Evolutionary conservation across 2,888 invertebrate species (phyloP), one percentile per base, ranked within the genome.

Genomic region (Xestobium rufovillosum): DNA sequence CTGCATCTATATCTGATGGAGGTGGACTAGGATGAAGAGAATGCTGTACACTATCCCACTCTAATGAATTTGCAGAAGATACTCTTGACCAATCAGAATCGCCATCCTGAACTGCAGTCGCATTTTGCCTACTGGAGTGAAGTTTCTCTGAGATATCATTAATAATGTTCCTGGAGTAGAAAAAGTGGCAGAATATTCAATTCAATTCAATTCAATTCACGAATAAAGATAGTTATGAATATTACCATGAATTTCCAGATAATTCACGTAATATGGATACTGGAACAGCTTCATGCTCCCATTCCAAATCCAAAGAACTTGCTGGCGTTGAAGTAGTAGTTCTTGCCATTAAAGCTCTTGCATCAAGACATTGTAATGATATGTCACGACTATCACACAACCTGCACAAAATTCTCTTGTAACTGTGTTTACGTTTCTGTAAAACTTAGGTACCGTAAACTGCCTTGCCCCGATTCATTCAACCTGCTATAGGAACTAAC

Each of bases 221-320:
- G 11, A 28, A 9, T 9, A 28, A 28, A 23, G 8, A 23, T 31
- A 8, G 6, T 9, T 31, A 10, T 34, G 13, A 37, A 12, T 13
- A 26, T 47, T 56, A 64, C 65, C 65, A 63, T 32, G 66, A 63
- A 45, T 61, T 63, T 19, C 53, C 56, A 26, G 65, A 65, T 10
- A 61, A 57, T 43, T 63, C 65, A 33, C 60, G 56, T 26, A 58
- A 47, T 44, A 60, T 47, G 12, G 61, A 62, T 38, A 56, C 50
- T 16, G 63, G 65, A 9, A 66, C 43, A 47, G 68, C 67, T 65
- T 80, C 80, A 52, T 79, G 77, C 60, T 80, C 80, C 80, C 80
- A 80, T 60, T 80, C 80, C 37, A 80, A 64, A 53, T 80, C 80
- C 38, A 80, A 59, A 3, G 80, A 80, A 50, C 78, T 78, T n/a